Evolutionary conservation across 2,113 vertebrate genomes (phyloP), one percentile per base, ranked within the genome.

Genomic region (Cryptomyrus ogoouensis): DNA sequence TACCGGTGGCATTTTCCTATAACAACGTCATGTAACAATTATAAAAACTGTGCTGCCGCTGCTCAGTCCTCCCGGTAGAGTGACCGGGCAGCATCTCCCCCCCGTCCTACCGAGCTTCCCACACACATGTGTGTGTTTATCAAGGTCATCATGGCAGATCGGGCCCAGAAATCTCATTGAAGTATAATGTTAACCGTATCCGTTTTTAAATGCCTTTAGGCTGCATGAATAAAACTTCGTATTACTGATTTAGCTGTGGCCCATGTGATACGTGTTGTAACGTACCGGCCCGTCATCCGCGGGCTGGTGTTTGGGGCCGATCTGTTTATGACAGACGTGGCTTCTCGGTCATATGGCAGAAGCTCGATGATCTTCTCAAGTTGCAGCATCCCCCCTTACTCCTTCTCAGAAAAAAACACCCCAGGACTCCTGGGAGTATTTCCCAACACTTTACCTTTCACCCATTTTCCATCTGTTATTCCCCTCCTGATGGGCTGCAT

Each of bases 391-490:
- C 46, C 88, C 24, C 31, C 47, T 10, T 52, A 13, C 46, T 42
- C 44, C 66, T 31, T 50, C 88, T 49, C n/a, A 19, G 62, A 49
- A 89, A 19, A 56, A 17, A 47, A 49, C n/a, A 46, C 15, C 47
- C 24, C 62, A 6, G 21, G 3, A 74, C 62, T 31, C 27, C 44
- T 8, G 58, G 44, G 58, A 24, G 58, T 47, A 42, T 83, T 89
- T 89, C 88, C 42, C 87, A 88, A 88, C 19, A 89, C 70, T 42
- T 83, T 35, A 83, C 47, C 88, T 74, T 83, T 89, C 70, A 52
- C 47, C 49, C 31, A 35, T 52, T 44, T 88, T 13, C 39, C 83
- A 85, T 27, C 24, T 44, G 17, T 46, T 49, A 17, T 46, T 83
- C 6, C 3, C 6, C n/a, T 70, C 3, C 35, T 12, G 74, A 39